phyloP scores from a whole-genome alignment of 2,797 vertebrate genomes.

The Crocodylus rhombifer region DNA sequence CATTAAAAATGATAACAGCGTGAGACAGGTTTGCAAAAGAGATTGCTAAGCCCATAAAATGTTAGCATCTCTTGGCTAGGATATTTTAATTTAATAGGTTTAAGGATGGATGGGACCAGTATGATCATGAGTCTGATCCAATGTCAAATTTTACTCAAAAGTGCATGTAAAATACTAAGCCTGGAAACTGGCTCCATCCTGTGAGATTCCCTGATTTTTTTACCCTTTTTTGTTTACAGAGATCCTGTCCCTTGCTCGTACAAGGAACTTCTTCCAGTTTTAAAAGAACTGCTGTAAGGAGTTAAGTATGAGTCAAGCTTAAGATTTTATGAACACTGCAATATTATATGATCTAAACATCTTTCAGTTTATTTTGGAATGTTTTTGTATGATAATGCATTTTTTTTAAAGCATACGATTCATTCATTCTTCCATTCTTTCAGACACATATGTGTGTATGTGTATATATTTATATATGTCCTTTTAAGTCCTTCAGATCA shows the following conservation, averaged over 20 bases:
- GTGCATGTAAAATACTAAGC: neutral
- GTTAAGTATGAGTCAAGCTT: neutral
- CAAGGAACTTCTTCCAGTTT: neutral
- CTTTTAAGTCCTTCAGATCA: neutral
- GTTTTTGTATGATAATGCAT: too few relatives aligned
- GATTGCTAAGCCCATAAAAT: neutral
- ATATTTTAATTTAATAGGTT: neutral
- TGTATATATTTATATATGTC: neutral
- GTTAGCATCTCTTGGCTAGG: neutral
- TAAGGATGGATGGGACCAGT: neutral
- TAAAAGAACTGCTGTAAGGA: neutral
- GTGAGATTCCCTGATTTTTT: neutral
- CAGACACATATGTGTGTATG: too few relatives aligned
- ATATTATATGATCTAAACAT: neutral
- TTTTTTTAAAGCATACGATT: too few relatives aligned
- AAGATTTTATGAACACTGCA: neutral
- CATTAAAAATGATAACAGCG: neutral
- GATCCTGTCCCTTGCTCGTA: neutral
- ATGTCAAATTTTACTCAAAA: neutral
- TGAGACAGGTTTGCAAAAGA: slow-evolving; percentile 8
- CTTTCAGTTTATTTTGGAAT: too few relatives aligned
- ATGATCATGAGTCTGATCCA: neutral
- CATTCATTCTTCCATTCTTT: too few relatives aligned
- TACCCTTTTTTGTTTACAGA: neutral
- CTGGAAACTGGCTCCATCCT: neutral